Evolutionary conservation across 2,888 invertebrate species (phyloP).

Genomic region (Sepioteuthis lessoniana): DNA sequence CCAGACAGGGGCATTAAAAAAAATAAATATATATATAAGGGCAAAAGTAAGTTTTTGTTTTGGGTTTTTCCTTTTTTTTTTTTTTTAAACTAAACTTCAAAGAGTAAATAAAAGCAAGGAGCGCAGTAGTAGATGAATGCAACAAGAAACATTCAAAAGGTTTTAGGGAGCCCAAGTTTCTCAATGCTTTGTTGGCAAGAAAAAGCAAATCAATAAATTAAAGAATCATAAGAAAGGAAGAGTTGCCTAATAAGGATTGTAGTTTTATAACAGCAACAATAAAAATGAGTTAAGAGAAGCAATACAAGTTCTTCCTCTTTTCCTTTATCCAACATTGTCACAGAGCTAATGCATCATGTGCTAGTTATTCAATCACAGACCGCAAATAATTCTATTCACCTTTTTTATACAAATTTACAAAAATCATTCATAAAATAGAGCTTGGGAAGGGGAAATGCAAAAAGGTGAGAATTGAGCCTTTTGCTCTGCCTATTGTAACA

Average conservation of each 20-base stretch:
- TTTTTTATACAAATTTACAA: background rate
- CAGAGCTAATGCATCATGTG: background rate
- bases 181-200: background rate
- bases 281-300: background rate
- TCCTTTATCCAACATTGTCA: background rate
- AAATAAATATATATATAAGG: background rate
- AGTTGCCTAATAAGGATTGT: background rate
- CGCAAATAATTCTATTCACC: background rate
- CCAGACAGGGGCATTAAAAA: background rate
- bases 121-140: background rate
- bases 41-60: background rate
- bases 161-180: background rate
- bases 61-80: too few species aligned
- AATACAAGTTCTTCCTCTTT: background rate
- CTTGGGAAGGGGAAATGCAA: too few species aligned
- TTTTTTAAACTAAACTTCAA: background rate
- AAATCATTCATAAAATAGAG: too few species aligned
- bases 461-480: background rate
- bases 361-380: background rate
- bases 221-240: background rate
- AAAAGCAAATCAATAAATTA: background rate
- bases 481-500: background rate
- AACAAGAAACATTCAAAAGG: background rate
- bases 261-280: background rate
- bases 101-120: background rate